Base-by-base conservation (phyloP, 2,888 invertebrate species). In the Agrotis puta region DNA sequence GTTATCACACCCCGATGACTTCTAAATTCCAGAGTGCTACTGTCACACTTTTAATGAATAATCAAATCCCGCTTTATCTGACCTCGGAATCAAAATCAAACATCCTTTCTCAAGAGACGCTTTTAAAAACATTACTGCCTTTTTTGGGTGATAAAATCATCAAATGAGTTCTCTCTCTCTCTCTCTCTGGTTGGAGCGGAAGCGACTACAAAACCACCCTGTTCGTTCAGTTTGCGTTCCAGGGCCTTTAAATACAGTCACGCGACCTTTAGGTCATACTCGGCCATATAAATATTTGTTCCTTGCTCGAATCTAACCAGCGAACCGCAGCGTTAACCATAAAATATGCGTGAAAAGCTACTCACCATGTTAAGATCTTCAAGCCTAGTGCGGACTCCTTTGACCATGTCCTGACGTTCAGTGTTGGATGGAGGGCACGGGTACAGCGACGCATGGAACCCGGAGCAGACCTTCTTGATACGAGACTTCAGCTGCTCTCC, bases 381-480 rank as follows among this genome's bases (percentile, higher is more conserved):
- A 64, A 99, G 97, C 65, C 99, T 96, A 0, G 98, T 98, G 93
- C 98, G 97, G 3, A 99, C 98, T 3, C 98, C 98, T 88, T 98
- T 98, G 63, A 98, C 97, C 98, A 99, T 99, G 89, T 99, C 99
- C 81, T 98, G 96, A 48, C 99, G 96, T 90, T 99, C 99, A 22
- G 97, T 96, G 83, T 98, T 97, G 50, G 98, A 98, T 75, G 98
- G 98, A 1, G 99, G 99, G 91, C 99, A 99, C 0, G 98, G 98
- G 95, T 99, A 99, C 77, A 99, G 95, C 5, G 98, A 98, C 4
- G 99, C 99, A 87, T 98, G 98, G 95, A 98, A 99, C 2, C 99
- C 99, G 82, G 98, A 98, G 95, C 99, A 99, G 57, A 99, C 98
- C 94, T 99, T 99, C 96, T 98, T 98, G 77, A 99, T 98, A 82